phyloP scores from a whole-genome alignment of 1,140 invertebrate species.

The Cotesia chilonis region DNA sequence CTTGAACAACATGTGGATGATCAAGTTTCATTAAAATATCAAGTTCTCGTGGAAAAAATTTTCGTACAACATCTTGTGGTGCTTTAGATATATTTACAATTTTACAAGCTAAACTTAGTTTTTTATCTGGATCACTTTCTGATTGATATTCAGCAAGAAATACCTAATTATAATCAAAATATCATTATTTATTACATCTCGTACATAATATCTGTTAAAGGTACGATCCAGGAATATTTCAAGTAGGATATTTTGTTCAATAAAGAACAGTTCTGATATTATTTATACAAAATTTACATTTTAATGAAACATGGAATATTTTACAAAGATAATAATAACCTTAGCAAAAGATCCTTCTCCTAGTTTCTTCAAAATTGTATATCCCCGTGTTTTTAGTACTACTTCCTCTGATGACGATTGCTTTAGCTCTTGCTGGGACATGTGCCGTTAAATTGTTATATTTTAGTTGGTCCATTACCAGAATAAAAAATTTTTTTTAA shows the following conservation, averaged over 20 bases:
- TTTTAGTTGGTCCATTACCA: conserved; percentile 15
- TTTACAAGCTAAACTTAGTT: conserved; percentile 73
- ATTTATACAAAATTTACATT: conserved; percentile 16
- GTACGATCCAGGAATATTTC: neutral
- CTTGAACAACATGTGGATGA: conserved; percentile 77
- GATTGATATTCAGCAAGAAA: conserved; percentile 69
- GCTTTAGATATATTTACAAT: conserved; percentile 76
- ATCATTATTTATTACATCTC: neutral
- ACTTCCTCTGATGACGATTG: conserved; percentile 67
- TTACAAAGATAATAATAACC: conserved; percentile 50
- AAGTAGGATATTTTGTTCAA: neutral
- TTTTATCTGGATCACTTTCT: conserved; percentile 45
- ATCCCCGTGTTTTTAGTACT: conserved; percentile 67
- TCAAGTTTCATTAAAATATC: conserved; percentile 74
- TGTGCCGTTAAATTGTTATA: conserved; percentile 21
- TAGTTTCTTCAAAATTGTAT: conserved; percentile 70
- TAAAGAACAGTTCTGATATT: conserved; percentile 22
- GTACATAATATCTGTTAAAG: no score
- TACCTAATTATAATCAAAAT: conserved; percentile 62
- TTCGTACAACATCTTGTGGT: conserved; percentile 76
- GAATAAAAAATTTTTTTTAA: conserved; percentile 3
- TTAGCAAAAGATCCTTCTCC: conserved; percentile 76
- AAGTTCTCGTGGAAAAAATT: conserved; percentile 80
- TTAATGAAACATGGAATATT: neutral
- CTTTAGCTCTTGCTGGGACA: conserved; percentile 42